Evolutionary conservation across 2,888 invertebrate species (phyloP).

Genomic region (Drosophila pseudotalamancana): DNA sequence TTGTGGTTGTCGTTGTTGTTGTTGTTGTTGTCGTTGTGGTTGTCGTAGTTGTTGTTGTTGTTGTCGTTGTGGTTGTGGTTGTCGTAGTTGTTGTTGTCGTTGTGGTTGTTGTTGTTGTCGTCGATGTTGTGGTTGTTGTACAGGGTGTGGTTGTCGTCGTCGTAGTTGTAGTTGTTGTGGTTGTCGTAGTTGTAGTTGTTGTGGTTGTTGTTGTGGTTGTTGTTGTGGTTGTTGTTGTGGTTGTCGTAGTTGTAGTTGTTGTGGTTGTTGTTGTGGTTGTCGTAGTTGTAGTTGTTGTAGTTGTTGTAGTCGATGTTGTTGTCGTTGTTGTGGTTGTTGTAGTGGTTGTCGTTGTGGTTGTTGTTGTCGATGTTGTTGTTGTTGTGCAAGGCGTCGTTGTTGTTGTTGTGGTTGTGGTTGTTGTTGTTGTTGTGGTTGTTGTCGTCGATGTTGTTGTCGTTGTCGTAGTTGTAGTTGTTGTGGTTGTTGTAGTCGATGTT

Average conservation of each 20-base stretch:
- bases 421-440: not conserved
- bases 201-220: constrained; percentile 3
- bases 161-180: not conserved
- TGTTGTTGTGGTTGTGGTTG: not conserved
- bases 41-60: not conserved
- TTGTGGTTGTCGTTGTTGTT: not conserved
- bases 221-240: not conserved
- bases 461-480: not conserved
- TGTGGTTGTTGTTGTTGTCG: not conserved
- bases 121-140: constrained; percentile 6
- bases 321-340: constrained; percentile 5
- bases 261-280: not conserved
- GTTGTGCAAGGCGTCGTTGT: constrained; percentile 4
- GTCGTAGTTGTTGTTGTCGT: constrained; percentile 1
- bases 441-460: not conserved
- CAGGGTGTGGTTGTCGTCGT: constrained; percentile 7
- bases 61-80: constrained; percentile 15
- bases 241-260: not conserved
- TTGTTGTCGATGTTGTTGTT: not conserved
- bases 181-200: constrained; percentile 5
- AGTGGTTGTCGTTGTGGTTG: not conserved
- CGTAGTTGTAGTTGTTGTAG: not conserved
- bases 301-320: not conserved
- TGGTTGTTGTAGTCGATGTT: not conserved
- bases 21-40: not conserved